Percentiles rank a stretch among this genome's conserved stretches.
Evolutionary conservation across 1,140 invertebrate species (phyloP).

Genomic region (Rhagoletis zephyria): DNA sequence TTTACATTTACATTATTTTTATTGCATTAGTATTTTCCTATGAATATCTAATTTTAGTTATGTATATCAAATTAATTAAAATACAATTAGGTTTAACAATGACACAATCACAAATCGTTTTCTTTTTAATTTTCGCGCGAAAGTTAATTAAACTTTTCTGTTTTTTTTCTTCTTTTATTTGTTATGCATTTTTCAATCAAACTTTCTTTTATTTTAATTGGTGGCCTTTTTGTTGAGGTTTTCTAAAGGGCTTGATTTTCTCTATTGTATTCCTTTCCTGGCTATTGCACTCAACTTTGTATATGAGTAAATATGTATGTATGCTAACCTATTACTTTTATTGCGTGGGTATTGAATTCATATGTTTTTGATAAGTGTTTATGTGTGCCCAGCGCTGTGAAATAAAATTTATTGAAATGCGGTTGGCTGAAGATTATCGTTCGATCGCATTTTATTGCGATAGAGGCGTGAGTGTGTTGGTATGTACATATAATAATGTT

Average conservation of each 20-base stretch:
- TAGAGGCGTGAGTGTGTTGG: neutral
- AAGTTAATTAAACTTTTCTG: neutral
- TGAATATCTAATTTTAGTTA: neutral
- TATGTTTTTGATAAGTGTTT: no score
- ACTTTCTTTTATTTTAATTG: neutral
- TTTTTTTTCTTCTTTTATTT: neutral
- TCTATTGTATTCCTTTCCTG: slow-evolving; percentile 11
- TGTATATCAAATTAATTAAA: slow-evolving; percentile 38
- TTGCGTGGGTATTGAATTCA: neutral
- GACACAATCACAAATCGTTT: slow-evolving; percentile 48
- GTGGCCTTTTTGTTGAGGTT: neutral
- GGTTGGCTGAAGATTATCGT: neutral
- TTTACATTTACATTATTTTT: neutral
- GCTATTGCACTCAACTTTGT: neutral
- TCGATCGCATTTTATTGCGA: neutral
- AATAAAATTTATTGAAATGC: neutral
- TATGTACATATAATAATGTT: no score
- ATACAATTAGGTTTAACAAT: slow-evolving; percentile 46
- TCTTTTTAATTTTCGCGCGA: neutral
- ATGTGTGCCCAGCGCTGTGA: neutral
- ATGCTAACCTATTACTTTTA: neutral
- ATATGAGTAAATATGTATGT: neutral
- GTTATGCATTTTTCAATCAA: slow-evolving; percentile 17
- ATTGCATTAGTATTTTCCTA: slow-evolving; percentile 16
- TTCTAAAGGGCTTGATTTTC: neutral